Conservation (phyloP, 1,140 invertebrate species). For the Sycophaga agraensis region DNA sequence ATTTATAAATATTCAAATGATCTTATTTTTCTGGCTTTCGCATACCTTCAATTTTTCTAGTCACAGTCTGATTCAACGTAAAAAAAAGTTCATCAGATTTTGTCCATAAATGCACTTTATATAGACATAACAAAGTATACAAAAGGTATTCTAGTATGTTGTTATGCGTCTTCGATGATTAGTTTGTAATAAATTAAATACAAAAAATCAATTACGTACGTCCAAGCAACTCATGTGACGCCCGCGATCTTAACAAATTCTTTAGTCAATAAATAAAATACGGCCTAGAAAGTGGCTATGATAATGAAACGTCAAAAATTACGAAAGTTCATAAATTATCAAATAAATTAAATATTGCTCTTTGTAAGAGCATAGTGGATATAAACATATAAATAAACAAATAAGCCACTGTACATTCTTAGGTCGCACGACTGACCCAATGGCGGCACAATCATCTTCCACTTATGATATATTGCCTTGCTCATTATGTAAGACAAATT, state of each 20-base stretch:
- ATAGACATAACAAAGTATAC: neutral
- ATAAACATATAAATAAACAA: slow-evolving; percentile 24
- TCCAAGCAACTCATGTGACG: slow-evolving; percentile 20
- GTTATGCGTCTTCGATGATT: slow-evolving; percentile 3
- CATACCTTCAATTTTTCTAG: slow-evolving; percentile 6
- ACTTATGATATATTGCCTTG: slow-evolving; percentile 36
- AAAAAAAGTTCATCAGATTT: slow-evolving; percentile 6
- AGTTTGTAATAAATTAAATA: slow-evolving; percentile 11
- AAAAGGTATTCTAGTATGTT: neutral
- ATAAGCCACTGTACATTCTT: slow-evolving; percentile 35
- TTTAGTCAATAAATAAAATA: slow-evolving; percentile 7
- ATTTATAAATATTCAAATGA: slow-evolving; percentile 11
- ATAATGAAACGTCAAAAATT: no score
- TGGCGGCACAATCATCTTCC: slow-evolving; percentile 51
- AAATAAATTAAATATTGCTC: neutral
- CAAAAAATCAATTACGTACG: slow-evolving; percentile 16
- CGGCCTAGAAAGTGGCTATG: slow-evolving; percentile 27
- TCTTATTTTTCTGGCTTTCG: slow-evolving; percentile 12
- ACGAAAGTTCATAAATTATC: slow-evolving; percentile 6
- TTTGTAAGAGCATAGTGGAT: slow-evolving; percentile 20
- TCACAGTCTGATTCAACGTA: no score
- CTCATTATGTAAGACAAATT: slow-evolving; percentile 33
- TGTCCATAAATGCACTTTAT: slow-evolving; percentile 8
- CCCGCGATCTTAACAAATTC: neutral
- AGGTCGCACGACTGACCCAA: slow-evolving; percentile 57